Evolutionary conservation across 2,888 invertebrate genomes (phyloP), one percentile per base, ranked within the genome.

Genomic region (Hyles lineata): DNA sequence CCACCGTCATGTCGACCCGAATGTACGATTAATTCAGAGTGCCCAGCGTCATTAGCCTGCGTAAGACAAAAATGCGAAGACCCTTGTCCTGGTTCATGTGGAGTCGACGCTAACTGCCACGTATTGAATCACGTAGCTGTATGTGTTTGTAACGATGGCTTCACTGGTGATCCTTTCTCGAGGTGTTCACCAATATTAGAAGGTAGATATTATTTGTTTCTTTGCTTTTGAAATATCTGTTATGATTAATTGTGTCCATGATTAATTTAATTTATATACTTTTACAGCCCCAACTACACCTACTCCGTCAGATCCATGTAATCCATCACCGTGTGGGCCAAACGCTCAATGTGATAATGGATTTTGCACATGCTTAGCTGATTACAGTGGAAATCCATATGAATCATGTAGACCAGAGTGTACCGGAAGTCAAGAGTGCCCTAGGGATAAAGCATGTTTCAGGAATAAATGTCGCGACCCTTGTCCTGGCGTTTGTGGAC

Each of bases 21-120:
- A 90, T 98, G 98, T 87, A 96, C 96, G 0, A 93, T 97, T 7
- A 97, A 96, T 85, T 96, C 97, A 0, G 98, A 98, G 88, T 98
- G 98, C 84, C 96, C 97, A 69, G 96, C 96, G 75, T 96, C 96
- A 71, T 93, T 96, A 74, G 97, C 97, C 15, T 97, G 98, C 82
- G 96, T 97, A 59, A 96, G 97, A 83, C 96, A 97, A 85, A 97
- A 96, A 89, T 98, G 98, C 88, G 95, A 96, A 85, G 97, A 98
- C 91, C 98, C 98, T 35, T 98, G 98, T 79, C 96, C 96, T 19
- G 97, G 97, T 15, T 97, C 97, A 0, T 98, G 98, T 82, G 98
- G 98, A 21, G 95, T 97, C 21, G 97, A 97, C 85, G 97, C 97
- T 7, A 96, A 96, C 80, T 98, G 98, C 80, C 96, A 96, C 78